Base-by-base conservation (phyloP, 2,797 vertebrate genomes). In the Clarias laeviceps region DNA sequence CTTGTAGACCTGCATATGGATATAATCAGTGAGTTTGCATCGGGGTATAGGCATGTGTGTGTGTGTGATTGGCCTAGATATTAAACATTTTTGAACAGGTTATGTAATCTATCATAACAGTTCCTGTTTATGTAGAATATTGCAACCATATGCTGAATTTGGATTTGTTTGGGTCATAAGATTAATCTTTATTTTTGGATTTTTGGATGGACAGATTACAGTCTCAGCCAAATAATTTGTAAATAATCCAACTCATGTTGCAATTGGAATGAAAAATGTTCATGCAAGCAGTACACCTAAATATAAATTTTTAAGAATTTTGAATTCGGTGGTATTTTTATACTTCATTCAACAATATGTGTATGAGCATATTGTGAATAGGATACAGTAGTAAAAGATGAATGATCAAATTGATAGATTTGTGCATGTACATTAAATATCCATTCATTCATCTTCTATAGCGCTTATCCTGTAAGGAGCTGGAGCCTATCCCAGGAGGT, bases 1-100 rank as follows among this genome's bases (percentile, higher is more conserved):
- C 84, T 64, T 34, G 69, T 84, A 82, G 61, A 54, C 40, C 40
- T 81, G 82, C 77, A 80, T 81, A 74, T 80, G 78, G 72, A 82
- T 82, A 82, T 77, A 69, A 76, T 86, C 81, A 86, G n/a, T 5
- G 59, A 37, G 37, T 59, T 84, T 59, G 50, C 15, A n/a, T 40
- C 18, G 27, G 17, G 64, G 29, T 76, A 50, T 20, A 27, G 27
- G 50, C n/a, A 32, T 32, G 73, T 57, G 34, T 62, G 15, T 50
- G 40, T 45, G 34, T 62, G 15, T 62, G 68, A 37, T 27, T 11
- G 76, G 29, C 61, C 50, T 24, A 22, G 74, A 59, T 80, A 69
- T 78, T 61, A 9, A 18, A 66, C 34, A 40, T 45, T 20, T 27
- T 29, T 12, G 1, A 83, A 62, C 22, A 32, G 20, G 56, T 83